Percentiles rank a stretch among this genome's conserved stretches.
Evolutionary conservation across 2,888 invertebrate genomes (phyloP).

Genomic region (Nowickia ferox): DNA sequence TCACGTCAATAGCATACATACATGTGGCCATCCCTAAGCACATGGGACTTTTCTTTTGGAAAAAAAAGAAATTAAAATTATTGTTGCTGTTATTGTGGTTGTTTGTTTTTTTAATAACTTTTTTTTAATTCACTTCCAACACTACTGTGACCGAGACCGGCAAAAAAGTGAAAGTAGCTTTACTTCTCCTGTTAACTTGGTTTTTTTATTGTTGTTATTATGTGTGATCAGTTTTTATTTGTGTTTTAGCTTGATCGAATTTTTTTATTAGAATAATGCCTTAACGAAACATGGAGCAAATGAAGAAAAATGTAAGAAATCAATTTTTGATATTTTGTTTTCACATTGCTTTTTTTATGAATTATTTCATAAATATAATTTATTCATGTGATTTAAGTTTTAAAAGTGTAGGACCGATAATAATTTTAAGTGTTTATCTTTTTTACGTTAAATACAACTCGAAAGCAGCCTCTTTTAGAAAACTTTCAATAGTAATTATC

Average conservation of each 20-base stretch:
- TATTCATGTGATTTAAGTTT: slow-evolving; percentile 26
- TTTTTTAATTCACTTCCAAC: slow-evolving; percentile 59
- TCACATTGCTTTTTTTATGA: slow-evolving; percentile 17
- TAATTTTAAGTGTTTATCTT: not conserved
- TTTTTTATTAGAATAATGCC: slow-evolving; percentile 38
- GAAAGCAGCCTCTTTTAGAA: too few species aligned
- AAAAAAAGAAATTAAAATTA: slow-evolving; percentile 56
- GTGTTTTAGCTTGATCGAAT: slow-evolving; percentile 34
- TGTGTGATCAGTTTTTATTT: slow-evolving; percentile 52
- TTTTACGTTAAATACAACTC: not conserved
- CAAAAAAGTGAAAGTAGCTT: slow-evolving; percentile 74
- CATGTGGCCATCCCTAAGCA: slow-evolving; percentile 26
- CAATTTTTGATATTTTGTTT: slow-evolving; percentile 68
- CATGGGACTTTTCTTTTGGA: slow-evolving; percentile 42
- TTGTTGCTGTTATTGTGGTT: slow-evolving; percentile 24
- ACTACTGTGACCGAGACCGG: slow-evolving; percentile 71
- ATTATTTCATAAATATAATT: slow-evolving; percentile 13
- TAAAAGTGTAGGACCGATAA: not conserved
- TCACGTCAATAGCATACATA: too few species aligned
- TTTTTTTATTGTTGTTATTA: slow-evolving; percentile 53
- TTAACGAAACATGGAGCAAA: slow-evolving; percentile 5
- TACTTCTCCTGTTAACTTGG: slow-evolving; percentile 67
- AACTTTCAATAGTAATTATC: too few species aligned
- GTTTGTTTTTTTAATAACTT: slow-evolving; percentile 20
- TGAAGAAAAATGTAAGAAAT: slow-evolving; percentile 53